Conservation (phyloP, 2,797 vertebrate species). For the Sylvilagus floridanus region DNA sequence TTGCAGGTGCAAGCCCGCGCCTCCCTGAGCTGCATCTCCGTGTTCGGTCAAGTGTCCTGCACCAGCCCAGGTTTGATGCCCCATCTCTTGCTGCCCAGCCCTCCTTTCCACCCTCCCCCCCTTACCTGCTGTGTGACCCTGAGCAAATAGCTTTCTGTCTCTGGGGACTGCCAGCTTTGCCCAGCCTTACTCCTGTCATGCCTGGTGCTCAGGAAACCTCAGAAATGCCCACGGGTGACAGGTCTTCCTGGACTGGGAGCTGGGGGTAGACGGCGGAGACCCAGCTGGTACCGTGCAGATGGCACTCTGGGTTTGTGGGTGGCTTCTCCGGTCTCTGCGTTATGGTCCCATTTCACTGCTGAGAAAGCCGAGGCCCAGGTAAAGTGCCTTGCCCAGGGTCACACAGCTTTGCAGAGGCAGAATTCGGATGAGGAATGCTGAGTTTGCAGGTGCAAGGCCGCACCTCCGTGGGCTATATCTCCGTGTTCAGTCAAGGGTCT, state of each 20-base stretch:
- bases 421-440: background rate
- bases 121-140: background rate
- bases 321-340: background rate
- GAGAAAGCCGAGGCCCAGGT: background rate
- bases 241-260: background rate
- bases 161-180: background rate
- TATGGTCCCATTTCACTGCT: background rate
- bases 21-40: too few relatives aligned
- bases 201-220: background rate
- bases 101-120: background rate
- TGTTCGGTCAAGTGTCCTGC: background rate
- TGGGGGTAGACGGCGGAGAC: too few relatives aligned
- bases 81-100: background rate
- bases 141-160: background rate
- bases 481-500: background rate
- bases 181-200: rapidly evolving
- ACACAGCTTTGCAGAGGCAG: background rate
- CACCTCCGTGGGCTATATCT: rapidly evolving
- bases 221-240: background rate
- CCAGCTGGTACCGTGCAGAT: too few relatives aligned
- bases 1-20: background rate
- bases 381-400: background rate
- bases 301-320: background rate
- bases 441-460: background rate
- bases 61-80: background rate